Evolutionary conservation across 2,113 vertebrate species (phyloP), one percentile per base, ranked within the genome.

Genomic region (Ibidorhyncha struthersii): DNA sequence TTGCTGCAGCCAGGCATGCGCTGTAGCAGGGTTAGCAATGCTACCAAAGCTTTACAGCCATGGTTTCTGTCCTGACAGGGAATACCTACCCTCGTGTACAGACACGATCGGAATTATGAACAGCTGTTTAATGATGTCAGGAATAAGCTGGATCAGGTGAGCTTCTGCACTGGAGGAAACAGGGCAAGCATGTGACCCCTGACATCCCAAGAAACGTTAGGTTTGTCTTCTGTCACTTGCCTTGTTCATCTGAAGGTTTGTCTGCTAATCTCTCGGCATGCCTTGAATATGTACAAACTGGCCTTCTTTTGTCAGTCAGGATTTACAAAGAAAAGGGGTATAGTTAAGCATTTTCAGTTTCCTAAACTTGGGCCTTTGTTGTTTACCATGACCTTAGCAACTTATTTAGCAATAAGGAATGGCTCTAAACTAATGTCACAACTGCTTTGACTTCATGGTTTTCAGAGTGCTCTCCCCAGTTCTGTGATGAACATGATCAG

Each of bases 101-200:
- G 99, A 83, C 99, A 98, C 0, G 99, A 99, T 77, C 97, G 99
- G 81, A 99, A 99, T 98, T 99, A 99, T 1, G 99, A 99, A 62
- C 98, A 98, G 67, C 98, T 99, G 40, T 98, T 99, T 32, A 96
- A 20, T 21, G 98, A 99, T 79, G 97, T 99, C 58, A 99, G 97
- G 91, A 97, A 19, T n/a, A 99, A 99, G 89, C 93, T 99, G 90
- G 38, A 67, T 13, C 99, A 99, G 98, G 99, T 99, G 96, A 93
- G 98, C 97, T 77, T 63, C 61, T 82, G 55, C 69, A 15, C 2
- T 40, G 74, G 76, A 70, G 70, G 62, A 34, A 58, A 26, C 16
- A 34, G 47, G 50, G 69, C 58, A 65, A 58, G 67, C 16, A 2
- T 4, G 30, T 62, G 50, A 43, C 29, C 36, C 27, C 66, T 56